phyloP scores from a whole-genome alignment of 2,888 invertebrate genomes.

The Ligdia adustata region DNA sequence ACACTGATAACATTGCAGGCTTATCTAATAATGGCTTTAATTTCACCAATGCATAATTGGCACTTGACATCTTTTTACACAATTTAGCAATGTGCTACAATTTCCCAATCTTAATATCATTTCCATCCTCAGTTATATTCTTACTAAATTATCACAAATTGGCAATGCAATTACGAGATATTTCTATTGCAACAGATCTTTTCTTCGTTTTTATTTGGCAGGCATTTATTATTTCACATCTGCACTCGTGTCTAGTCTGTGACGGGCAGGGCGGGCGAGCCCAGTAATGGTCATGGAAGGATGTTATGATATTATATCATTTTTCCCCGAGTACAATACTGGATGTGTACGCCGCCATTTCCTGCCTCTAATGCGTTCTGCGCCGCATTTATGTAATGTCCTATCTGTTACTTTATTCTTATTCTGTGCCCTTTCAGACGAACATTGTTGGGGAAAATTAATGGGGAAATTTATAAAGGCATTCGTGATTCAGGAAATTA shows the following conservation, averaged over 20 bases:
- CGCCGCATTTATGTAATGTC: constrained; percentile 54
- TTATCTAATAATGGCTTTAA: too few relatives aligned
- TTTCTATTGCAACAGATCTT: too few relatives aligned
- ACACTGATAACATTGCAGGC: too few relatives aligned
- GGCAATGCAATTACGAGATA: too few relatives aligned
- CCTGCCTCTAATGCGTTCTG: constrained; percentile 74
- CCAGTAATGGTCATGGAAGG: constrained; percentile 76
- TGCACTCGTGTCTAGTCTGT: constrained; percentile 37
- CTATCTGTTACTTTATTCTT: constrained; percentile 54
- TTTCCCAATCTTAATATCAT: too few relatives aligned
- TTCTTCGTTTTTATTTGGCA: too few relatives aligned
- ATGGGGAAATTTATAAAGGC: constrained; percentile 30
- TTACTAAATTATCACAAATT: too few relatives aligned
- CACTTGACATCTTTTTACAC: too few relatives aligned
- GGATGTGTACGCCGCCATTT: constrained; percentile 70
- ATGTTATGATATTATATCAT: constrained; percentile 82
- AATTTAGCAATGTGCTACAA: too few relatives aligned
- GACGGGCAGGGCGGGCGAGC: constrained; percentile 63
- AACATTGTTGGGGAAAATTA: constrained; percentile 19
- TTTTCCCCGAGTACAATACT: constrained; percentile 74
- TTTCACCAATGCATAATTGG: too few relatives aligned
- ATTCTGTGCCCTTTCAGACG: constrained; percentile 39
- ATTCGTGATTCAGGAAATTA: constrained; percentile 21
- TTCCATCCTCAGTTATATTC: too few relatives aligned
- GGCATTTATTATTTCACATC: constrained; percentile 4